Percentiles rank a stretch among this genome's conserved stretches.
Conservation (phyloP, 2,113 vertebrate species). For the Poeciliopsis turrubarensis region DNA sequence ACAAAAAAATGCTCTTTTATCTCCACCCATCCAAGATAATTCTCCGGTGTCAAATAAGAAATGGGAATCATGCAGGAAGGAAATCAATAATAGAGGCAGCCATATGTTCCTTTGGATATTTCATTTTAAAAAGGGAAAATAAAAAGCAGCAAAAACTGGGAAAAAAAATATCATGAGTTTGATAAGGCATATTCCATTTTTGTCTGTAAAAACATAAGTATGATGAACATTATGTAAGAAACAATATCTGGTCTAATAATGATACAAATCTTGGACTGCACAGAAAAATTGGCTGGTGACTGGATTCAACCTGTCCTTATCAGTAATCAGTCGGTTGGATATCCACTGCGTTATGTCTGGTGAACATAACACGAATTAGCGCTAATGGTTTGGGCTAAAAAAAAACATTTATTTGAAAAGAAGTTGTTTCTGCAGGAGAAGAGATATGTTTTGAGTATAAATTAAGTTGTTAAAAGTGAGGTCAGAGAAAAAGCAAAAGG, state of each 20-base stretch:
- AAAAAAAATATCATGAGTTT: slow-evolving; percentile 10
- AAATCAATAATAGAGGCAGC: slow-evolving; percentile 59
- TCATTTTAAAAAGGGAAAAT: slow-evolving; percentile 19
- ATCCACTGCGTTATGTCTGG: not conserved
- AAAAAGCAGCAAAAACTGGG: slow-evolving; percentile 8
- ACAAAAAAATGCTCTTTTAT: slow-evolving; percentile 18
- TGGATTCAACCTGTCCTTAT: not conserved
- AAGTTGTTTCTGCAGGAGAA: no score
- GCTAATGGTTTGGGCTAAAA: not conserved
- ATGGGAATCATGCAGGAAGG: slow-evolving; percentile 22
- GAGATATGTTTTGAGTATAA: no score
- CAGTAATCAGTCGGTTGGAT: not conserved
- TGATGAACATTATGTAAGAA: not conserved
- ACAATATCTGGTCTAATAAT: not conserved
- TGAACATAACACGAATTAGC: not conserved
- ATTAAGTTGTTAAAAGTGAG: no score
- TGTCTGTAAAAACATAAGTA: not conserved
- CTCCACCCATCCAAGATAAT: slow-evolving; percentile 43
- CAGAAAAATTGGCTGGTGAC: slow-evolving; percentile 1
- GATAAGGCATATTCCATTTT: slow-evolving; percentile 5
- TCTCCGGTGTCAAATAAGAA: slow-evolving; percentile 33
- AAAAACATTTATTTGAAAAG: not conserved
- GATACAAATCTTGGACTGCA: slow-evolving; percentile 5
- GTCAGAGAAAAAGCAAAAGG: no score
- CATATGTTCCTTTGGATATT: slow-evolving; percentile 34